Evolutionary conservation across 2,797 vertebrate genomes (phyloP).

Genomic region (Florisuga fusca): DNA sequence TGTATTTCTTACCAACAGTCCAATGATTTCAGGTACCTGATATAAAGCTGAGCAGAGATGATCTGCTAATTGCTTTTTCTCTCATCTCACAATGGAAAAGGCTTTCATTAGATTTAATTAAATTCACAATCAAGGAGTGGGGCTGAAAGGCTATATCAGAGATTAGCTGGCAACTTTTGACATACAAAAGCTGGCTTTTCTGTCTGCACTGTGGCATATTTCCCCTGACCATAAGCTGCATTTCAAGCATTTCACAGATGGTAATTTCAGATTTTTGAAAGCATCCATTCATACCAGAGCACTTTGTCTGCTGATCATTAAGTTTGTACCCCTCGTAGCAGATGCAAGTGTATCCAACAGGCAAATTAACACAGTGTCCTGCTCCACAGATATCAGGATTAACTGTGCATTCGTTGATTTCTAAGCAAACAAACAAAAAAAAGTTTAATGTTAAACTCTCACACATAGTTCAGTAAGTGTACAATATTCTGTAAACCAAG

Average conservation of each 20-base stretch:
- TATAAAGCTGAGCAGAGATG: background rate
- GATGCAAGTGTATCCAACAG: conserved; percentile 90
- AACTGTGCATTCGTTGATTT: conserved; percentile 94
- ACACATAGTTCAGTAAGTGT: background rate
- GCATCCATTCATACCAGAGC: conserved; percentile 85
- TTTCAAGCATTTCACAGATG: background rate
- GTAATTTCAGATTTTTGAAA: background rate
- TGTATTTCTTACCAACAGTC: background rate
- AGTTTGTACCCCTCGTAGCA: conserved; percentile 88
- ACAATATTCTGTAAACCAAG: background rate
- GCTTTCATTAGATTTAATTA: background rate
- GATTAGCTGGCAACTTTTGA: background rate
- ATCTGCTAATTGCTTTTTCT: background rate
- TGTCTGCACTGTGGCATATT: background rate
- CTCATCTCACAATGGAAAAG: background rate
- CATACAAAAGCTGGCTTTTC: background rate
- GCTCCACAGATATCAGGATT: conserved; percentile 92
- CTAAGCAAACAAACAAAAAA: conserved; percentile 74
- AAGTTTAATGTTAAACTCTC: background rate
- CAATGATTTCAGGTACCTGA: background rate
- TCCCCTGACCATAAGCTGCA: background rate
- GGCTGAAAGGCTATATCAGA: background rate
- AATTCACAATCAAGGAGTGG: background rate
- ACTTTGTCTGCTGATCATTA: conserved; percentile 84
- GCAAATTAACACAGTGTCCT: conserved; percentile 92